Evolutionary conservation across 2,113 vertebrate species (phyloP), one percentile per base, ranked within the genome.

Genomic region (Smithornis capensis): DNA sequence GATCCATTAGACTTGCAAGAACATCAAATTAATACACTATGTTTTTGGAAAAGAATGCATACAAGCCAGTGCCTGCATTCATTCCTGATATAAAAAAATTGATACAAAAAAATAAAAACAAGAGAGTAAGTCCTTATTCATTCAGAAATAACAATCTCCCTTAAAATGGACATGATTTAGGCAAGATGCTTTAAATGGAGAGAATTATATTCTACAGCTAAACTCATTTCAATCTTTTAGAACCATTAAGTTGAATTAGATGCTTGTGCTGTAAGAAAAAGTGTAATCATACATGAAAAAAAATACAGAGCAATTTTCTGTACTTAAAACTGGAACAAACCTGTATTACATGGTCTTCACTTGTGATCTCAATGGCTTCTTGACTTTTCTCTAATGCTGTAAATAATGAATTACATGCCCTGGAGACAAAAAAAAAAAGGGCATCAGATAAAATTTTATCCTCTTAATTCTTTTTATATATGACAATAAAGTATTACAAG

Each of bases 301-400:
- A 94, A 94, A 89, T 38, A 87, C 27, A 59, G 49, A 78, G 74
- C 8, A 78, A 83, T 80, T 63, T 89, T 91, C 77, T 92, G 68
- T 53, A 88, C 40, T 85, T 88, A 70, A 5, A 90, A 88, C 47
- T 74, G 55, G 56, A 92, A 98, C 98, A 56, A 97, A 99, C 99
- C 99, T 99, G 99, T 97, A 99, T 99, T 87, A 99, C 95, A 94
- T 98, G 99, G 97, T 99, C 98, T 98, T 99, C 99, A 97, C 98
- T 99, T 82, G 98, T 99, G 97, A 99, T 99, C 97, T 99, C 99
- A 96, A 99, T 98, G 97, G 99, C 99, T 98, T 99, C 99, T 97
- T 99, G 99, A 96, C 99, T 99, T 98, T 99, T 99, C 96, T 99
- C 99, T 97, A 99, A 95, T 64, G 99, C 99, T 89, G 98, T 98